Evolutionary conservation across 2,888 invertebrate species (phyloP), one percentile per base, ranked within the genome.

Genomic region (Teleiodes luculella): DNA sequence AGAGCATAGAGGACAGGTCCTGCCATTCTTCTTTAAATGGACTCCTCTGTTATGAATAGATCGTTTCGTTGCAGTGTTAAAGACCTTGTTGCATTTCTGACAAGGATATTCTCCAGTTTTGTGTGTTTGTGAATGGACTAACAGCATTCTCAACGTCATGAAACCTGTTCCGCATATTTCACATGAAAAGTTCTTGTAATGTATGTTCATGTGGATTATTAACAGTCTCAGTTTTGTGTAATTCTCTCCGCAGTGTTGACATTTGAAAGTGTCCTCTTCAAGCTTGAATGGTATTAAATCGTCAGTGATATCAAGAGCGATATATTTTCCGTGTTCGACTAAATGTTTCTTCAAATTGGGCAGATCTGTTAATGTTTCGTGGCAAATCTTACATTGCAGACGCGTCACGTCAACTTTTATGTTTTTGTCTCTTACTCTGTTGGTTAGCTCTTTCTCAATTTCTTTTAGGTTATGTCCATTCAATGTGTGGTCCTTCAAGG

Each of bases 161-260:
- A 84, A 87, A 0, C 72, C 78, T 0, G 80, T 62, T 0, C 87
- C 87, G 33, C 87, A 87, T 3, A 76, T 64, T 62, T 87, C 87
- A 24, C 87, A 87, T 57, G 76, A 83, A 52, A 68, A 87, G 51
- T 86, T 86, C 24, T 80, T 84, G 16, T 76, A 87, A 62, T 87
- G 86, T 56, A 72, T 78, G 35, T 74, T 86, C 86, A 87, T 87
- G 37, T 87, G 87, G 4, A 83, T 82, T 1, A 83, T 72, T 0
- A 87, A 62, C 0, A 79, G 59, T 55, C 83, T 68, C 0, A 86
- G 56, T 59, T 82, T 85, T 0, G 70, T 55, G 55, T 73, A 86
- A 2, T 55, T 65, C 52, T 79, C 80, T 0, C 70, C 68, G 28
- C 86, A 86, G 1, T 85, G 59, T 64, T 84, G 84, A 50, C 86